Percentiles rank a stretch among this genome's conserved stretches.
Conservation (phyloP, 2,888 invertebrate genomes). For the Lasioglossum oenotherae region DNA sequence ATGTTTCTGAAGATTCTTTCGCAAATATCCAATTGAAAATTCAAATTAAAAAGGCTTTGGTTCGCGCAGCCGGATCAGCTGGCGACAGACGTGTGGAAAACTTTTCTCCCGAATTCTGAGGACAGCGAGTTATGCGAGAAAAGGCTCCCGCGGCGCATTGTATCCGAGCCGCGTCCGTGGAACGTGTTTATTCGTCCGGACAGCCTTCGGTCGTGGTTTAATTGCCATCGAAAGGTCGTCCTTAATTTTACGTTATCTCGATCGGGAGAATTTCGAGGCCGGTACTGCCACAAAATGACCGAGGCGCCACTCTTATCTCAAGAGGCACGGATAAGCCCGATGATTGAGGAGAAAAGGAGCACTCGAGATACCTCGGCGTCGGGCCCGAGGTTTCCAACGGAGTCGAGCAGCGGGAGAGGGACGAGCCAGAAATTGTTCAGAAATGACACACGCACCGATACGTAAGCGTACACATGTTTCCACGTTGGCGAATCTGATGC, state of each 20-base stretch:
- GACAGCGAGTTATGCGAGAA: neutral
- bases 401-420: conserved; percentile 8
- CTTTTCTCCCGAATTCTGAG: neutral
- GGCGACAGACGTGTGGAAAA: neutral
- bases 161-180: conserved; percentile 14
- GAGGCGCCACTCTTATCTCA: conserved; percentile 80
- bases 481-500: conserved; percentile 11
- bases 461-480: neutral
- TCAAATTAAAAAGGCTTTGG: too few relatives aligned
- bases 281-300: conserved; percentile 76
- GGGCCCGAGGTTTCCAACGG: conserved; percentile 20
- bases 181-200: conserved; percentile 37
- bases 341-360: conserved; percentile 75
- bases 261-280: conserved; percentile 66
- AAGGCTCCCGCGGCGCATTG: conserved; percentile 30
- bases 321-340: conserved; percentile 77
- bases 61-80: too few relatives aligned
- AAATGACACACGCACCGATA: conserved; percentile 57
- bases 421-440: conserved; percentile 49
- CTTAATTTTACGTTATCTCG: conserved; percentile 73
- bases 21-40: too few relatives aligned
- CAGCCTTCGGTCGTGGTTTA: conserved; percentile 62
- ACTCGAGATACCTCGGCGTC: conserved; percentile 67
- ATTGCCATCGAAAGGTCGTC: conserved; percentile 72
- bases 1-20: too few relatives aligned